Percentiles rank a stretch among this genome's conserved stretches.
Conservation (phyloP, 2,888 invertebrate species). For the Diarsia rubi region DNA sequence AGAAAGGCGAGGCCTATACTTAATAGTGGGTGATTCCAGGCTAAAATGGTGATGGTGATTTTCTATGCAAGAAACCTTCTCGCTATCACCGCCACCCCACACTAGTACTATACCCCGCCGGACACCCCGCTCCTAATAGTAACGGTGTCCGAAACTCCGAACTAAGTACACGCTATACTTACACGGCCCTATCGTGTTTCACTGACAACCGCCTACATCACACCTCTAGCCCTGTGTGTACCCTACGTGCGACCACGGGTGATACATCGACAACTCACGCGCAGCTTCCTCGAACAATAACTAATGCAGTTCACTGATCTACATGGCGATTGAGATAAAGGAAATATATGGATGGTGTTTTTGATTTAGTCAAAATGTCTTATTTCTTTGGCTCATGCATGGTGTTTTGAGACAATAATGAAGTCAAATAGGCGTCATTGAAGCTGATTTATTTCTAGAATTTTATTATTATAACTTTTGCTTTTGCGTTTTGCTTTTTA, state of each 20-base stretch:
- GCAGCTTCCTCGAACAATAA: constrained; percentile 49
- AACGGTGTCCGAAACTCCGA: constrained; percentile 55
- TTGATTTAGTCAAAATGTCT: background rate
- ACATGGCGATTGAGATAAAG: constrained; percentile 13
- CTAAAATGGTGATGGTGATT: background rate
- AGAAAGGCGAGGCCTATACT: no score
- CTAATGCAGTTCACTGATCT: constrained; percentile 11
- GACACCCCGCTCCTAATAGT: constrained; percentile 68
- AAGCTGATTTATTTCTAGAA: background rate
- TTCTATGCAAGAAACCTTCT: background rate
- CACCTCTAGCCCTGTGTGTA: constrained; percentile 33
- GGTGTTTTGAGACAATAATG: background rate
- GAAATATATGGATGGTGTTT: background rate
- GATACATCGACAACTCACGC: constrained; percentile 36
- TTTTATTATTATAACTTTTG: background rate
- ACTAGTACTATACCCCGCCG: constrained; percentile 58
- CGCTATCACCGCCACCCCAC: constrained; percentile 43
- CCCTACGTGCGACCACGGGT: constrained; percentile 16
- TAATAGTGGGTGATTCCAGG: no score
- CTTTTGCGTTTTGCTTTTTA: no score
- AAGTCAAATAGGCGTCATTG: background rate
- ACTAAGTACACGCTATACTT: constrained; percentile 23
- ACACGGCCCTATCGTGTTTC: constrained; percentile 60
- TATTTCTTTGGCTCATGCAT: background rate
- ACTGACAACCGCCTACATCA: constrained; percentile 57